Evolutionary conservation across 2,888 invertebrate genomes (phyloP), one percentile per base, ranked within the genome.

Genomic region (Cataglyphis cursor): DNA sequence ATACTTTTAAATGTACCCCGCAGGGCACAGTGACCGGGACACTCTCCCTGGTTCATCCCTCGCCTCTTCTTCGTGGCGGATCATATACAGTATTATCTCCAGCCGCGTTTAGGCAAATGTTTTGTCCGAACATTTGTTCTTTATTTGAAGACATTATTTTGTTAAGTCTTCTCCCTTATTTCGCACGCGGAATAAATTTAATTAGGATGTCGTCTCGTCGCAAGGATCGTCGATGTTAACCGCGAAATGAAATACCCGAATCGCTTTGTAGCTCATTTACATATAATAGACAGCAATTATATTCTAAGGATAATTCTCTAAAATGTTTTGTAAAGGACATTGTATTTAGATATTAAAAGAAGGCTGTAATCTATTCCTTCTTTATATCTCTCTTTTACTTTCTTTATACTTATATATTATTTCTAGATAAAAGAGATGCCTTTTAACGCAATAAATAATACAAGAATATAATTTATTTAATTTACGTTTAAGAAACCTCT

Each of bases 1-100:
- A 90, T 90, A 90, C 90, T 90, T 90, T 90, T 90, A 90, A 90
- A 90, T 90, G 88, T 66, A 82, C 64, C 82, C 54, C 38, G 78
- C 21, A 62, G 66, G 28, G 24, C 51, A 62, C 83, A 78, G 65
- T 65, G 38, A 57, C 74, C 51, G 68, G 74, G 76, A 54, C 62
- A 48, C 18, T 48, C 28, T 54, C 31, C 35, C 57, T 41, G 62
- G 31, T 76, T 76, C 59, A 82, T 83, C 73, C 51, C 68, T 82
- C 21, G 51, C 6, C 21, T 12, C 28, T 12, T 68, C 21, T 35
- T 18, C 38, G 70, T 51, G 76, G 31, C 75, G 64, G 51, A 82
- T 89, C 87, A 44, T 75, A 82, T 75, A 82, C 85, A n/a, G 85
- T 85, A 90, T 90, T 88, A 85, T 83, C 86, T 80, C 76, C 62